These are phyloP conservation scores for Lagorchestes hirsutus DNA, from an alignment of 2,797 vertebrate species.

Conservation along the genomic window DNA sequence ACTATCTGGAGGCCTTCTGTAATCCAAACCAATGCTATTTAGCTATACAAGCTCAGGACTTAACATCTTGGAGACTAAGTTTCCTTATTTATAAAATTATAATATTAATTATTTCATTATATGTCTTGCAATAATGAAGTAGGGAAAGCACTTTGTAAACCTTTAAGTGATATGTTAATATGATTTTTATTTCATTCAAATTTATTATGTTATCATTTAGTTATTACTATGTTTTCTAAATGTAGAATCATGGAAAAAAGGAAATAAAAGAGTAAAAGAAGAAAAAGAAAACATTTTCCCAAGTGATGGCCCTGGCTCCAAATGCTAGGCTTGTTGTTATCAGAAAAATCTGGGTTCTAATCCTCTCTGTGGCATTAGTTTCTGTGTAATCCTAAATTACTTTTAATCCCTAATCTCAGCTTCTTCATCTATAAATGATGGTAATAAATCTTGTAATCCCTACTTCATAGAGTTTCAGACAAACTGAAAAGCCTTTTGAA, in stretches of 20 bases:
- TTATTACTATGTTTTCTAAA: not conserved
- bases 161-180: not conserved
- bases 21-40: not conserved
- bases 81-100: not conserved
- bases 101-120: not conserved
- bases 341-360: not conserved
- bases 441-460: not conserved
- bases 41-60: not conserved
- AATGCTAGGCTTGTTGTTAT: not conserved
- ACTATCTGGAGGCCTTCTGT: not conserved
- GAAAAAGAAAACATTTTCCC: not conserved
- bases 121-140: not conserved
- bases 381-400: not conserved
- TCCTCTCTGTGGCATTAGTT: not conserved
- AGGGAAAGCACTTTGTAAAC: not conserved
- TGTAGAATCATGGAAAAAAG: not conserved
- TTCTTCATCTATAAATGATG: not conserved
- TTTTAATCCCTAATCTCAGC: not conserved
- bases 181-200: not conserved
- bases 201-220: not conserved
- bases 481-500: not conserved
- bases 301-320: not conserved
- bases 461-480: not conserved
- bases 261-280: not conserved
- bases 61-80: not conserved